These are phyloP conservation scores for Epinephelus malabaricus DNA, from an alignment of 2,797 vertebrate species.

Conservation along the genomic window DNA sequence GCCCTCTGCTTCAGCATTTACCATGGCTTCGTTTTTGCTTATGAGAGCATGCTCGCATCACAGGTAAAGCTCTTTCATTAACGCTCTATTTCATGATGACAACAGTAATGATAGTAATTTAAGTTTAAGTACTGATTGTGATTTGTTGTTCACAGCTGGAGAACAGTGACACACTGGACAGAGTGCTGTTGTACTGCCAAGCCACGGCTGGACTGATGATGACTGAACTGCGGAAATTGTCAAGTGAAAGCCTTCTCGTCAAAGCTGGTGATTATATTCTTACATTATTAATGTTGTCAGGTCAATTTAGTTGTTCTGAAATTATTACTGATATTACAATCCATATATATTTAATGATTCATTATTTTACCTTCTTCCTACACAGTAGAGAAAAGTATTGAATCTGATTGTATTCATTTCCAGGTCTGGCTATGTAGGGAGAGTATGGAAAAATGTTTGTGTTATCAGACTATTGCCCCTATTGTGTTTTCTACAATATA, in stretches of 20 bases:
- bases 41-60: constrained; percentile 85
- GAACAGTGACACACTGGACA: constrained; percentile 66
- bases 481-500: too few relatives aligned
- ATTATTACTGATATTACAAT: too few relatives aligned
- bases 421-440: too few relatives aligned
- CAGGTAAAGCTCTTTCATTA: constrained; percentile 83
- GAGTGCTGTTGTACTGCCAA: constrained; percentile 83
- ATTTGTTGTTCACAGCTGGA: constrained; percentile 74
- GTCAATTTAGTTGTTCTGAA: not conserved
- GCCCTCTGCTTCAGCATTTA: constrained; percentile 87
- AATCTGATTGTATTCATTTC: too few relatives aligned
- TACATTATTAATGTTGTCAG: not conserved
- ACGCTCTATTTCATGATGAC: not conserved
- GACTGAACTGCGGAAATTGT: constrained; percentile 82
- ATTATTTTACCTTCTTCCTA: too few relatives aligned
- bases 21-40: constrained; percentile 84
- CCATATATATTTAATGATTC: too few relatives aligned
- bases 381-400: too few relatives aligned
- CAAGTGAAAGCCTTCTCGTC: constrained; percentile 81
- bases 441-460: too few relatives aligned
- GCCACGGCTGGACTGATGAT: constrained; percentile 84
- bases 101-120: not conserved
- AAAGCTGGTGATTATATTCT: constrained; percentile 84
- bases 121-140: not conserved
- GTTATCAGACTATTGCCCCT: too few relatives aligned